Evolutionary conservation across 2,113 vertebrate genomes (phyloP).

Genomic region (Mustela nigripes): DNA sequence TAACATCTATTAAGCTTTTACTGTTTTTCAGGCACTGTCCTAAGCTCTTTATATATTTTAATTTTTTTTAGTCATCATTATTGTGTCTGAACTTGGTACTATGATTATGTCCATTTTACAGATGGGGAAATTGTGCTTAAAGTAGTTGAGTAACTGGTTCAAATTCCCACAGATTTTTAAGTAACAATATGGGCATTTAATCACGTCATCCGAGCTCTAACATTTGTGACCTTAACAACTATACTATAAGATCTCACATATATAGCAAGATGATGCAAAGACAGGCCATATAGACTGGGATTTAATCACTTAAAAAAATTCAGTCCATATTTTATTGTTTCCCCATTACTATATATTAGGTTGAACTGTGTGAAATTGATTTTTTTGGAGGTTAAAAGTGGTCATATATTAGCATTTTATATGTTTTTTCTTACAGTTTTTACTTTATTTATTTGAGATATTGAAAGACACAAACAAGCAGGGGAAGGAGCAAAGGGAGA

Average conservation of each 20-base stretch:
- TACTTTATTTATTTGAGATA: background rate
- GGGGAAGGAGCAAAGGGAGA: background rate
- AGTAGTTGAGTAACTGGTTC: background rate
- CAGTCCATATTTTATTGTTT: background rate
- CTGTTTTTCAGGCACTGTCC: background rate
- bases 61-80: conserved; percentile 15
- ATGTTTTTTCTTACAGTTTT: background rate
- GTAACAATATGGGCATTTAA: background rate
- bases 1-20: conserved; percentile 20
- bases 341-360: background rate
- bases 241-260: background rate
- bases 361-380: background rate
- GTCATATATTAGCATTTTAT: background rate
- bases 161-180: background rate
- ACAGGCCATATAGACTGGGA: background rate
- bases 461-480: background rate
- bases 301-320: background rate
- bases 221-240: background rate
- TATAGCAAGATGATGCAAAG: background rate
- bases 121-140: background rate
- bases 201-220: background rate
- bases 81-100: background rate
- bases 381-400: background rate
- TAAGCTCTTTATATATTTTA: conserved; percentile 32
- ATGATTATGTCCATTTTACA: conserved; percentile 12